Base-by-base conservation (phyloP, 2,797 vertebrate species). In the Danio kyathit region DNA sequence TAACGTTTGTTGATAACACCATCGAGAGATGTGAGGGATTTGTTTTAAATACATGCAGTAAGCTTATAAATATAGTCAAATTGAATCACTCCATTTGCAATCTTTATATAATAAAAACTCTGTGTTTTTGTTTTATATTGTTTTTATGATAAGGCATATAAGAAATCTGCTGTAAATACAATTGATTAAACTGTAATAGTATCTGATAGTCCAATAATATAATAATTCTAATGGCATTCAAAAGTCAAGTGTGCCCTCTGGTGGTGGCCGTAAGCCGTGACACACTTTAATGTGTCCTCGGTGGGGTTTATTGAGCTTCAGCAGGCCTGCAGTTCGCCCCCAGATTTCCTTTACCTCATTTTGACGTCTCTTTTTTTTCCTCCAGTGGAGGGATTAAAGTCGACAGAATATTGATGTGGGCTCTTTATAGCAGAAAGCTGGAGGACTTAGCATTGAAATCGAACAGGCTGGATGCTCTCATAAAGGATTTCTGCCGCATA, bases 361-460 rank as follows among this genome's bases (percentile, higher is more conserved):
- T 89, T 94, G 91, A 93, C 90, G 89, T 92, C 72, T 89, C 90
- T 92, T 89, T 92, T 29, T 29, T 88, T 93, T 93, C 90, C 87
- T 85, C 77, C 85, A 87, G 79, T 87, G 84, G 76, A 82, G 84
- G 87, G 86, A 92, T 93, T 91, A 92, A 84, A 82, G 77, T 67
- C 73, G 89, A 91, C 88, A 90, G 78, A 65, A 76, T 81, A 90
- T 83, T 86, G 89, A 84, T 85, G 84, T 69, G 66, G 63, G 84
- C 87, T 90, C 84, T 89, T 91, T 90, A 91, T 92, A 88, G 87
- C 89, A 90, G 88, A 90, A 87, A 89, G 85, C 89, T 85, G 74
- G 83, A 87, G 83, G 83, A 90, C 87, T 92, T 87, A 87, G 83
- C 80, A 85, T 85, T 85, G 79, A 89, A 90, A 90, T 92, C 87